Percentiles rank a stretch among this genome's conserved stretches.
Conservation (phyloP, 2,113 vertebrate species). For the Leucopsar rothschildi region DNA sequence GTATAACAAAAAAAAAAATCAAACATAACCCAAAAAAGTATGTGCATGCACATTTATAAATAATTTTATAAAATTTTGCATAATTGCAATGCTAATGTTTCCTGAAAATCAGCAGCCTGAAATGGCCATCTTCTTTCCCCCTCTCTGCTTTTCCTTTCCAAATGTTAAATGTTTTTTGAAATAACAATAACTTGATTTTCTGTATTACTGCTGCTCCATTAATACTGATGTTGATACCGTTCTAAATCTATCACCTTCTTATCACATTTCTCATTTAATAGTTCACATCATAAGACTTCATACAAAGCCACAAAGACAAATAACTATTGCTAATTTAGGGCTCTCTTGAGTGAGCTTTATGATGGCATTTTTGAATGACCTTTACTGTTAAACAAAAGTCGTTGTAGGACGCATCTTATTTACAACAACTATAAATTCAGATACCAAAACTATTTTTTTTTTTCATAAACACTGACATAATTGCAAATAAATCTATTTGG, state of each 20-base stretch:
- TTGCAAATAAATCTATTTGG: neutral
- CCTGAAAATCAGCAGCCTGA: neutral
- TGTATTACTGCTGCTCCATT: neutral
- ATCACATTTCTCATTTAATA: slow-evolving; percentile 9
- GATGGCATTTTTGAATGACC: slow-evolving; percentile 42
- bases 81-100: neutral
- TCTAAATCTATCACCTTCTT: slow-evolving; percentile 27
- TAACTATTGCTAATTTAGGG: slow-evolving; percentile 35
- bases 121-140: neutral
- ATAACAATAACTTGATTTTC: neutral
- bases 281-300: slow-evolving; percentile 35
- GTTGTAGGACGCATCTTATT: slow-evolving; percentile 9
- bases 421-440: slow-evolving; percentile 24
- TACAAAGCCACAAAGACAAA: neutral
- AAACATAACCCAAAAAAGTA: neutral
- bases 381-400: slow-evolving; percentile 47
- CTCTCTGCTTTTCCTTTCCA: neutral
- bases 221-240: neutral
- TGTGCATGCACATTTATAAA: neutral
- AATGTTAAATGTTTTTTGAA: neutral
- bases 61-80: neutral
- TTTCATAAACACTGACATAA: neutral
- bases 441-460: neutral
- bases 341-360: slow-evolving; percentile 11
- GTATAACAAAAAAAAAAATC: neutral